Evolutionary conservation across 2,797 vertebrate genomes (phyloP), one percentile per base, ranked within the genome.

Genomic region (Catharus ustulatus): DNA sequence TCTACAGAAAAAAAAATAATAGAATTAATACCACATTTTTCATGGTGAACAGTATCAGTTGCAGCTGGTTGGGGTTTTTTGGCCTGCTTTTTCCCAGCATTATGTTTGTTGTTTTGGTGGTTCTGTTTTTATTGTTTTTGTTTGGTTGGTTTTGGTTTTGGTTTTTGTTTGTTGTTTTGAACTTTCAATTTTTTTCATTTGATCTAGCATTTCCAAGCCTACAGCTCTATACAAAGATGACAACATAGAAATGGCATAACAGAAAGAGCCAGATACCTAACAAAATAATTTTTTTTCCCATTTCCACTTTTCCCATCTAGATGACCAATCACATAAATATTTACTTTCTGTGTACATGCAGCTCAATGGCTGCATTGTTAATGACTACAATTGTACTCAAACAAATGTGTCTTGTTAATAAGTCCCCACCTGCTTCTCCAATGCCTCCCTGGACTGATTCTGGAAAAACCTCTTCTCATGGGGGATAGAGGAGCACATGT

Each of bases 401-500:
- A 91, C 36, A 82, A 58, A 84, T 2, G 0, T 74, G 45, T 40
- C 73, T 54, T 81, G 63, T 79, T 59, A 91, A 9, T 62, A 86
- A 71, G 42, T 32, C 52, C 18, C 71, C 89, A 95, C 95, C 89
- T 96, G 93, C 93, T 96, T 55, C 78, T 77, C 42, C 64, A 93
- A 27, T 57, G 13, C 54, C 45, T 71, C 69, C 34, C 58, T 66
- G 67, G 73, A 81, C 64, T 46, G 54, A 64, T 64, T 84, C 79
- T 71, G 73, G 51, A 19, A 52, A 52, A 91, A 55, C 8, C 27
- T 87, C 58, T 24, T 74, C 42, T 67, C 30, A 34, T 3, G 42
- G 20, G 10, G 3, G 11, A 92, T 89, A 71, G 42, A 68, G 58
- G 36, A 61, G 61, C 68, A 66, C 72, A 80, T 84, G 63, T 59